Evolutionary conservation across 2,888 invertebrate genomes (phyloP).

Genomic region (Thalpophila matura): DNA sequence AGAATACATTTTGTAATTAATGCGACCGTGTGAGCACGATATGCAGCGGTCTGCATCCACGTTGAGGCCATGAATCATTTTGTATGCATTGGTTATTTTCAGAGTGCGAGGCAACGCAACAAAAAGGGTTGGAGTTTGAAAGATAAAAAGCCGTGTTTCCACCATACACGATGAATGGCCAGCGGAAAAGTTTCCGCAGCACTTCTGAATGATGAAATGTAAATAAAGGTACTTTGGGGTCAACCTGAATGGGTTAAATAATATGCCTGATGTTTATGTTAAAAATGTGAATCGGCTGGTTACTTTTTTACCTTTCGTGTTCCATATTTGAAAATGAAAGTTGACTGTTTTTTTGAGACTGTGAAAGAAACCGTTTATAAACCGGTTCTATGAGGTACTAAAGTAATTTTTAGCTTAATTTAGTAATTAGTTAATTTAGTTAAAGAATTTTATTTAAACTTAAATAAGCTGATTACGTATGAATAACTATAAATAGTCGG

Average conservation of each 20-base stretch:
- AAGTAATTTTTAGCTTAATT: too few species aligned
- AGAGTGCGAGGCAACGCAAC: slow-evolving; percentile 65
- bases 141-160: slow-evolving; percentile 69
- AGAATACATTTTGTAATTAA: slow-evolving; percentile 78
- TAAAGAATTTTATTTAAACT: too few species aligned
- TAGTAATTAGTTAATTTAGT: too few species aligned
- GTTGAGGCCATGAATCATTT: slow-evolving; percentile 82
- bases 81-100: slow-evolving; percentile 83
- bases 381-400: too few species aligned
- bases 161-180: slow-evolving; percentile 59
- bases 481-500: background rate
- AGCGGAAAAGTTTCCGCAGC: slow-evolving; percentile 62
- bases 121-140: slow-evolving; percentile 64
- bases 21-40: slow-evolving; percentile 72
- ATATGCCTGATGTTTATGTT: slow-evolving; percentile 43
- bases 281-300: slow-evolving; percentile 37
- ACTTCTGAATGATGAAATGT: slow-evolving; percentile 58
- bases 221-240: slow-evolving; percentile 59
- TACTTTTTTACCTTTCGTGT: slow-evolving; percentile 14
- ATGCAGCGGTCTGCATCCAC: slow-evolving; percentile 68
- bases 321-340: slow-evolving; percentile 13
- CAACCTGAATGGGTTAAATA: slow-evolving; percentile 58
- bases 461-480: too few species aligned
- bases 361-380: background rate
- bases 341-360: slow-evolving; percentile 15